Base-by-base conservation (phyloP, 2,888 invertebrate species). In the Ormyrus nitidulus region DNA sequence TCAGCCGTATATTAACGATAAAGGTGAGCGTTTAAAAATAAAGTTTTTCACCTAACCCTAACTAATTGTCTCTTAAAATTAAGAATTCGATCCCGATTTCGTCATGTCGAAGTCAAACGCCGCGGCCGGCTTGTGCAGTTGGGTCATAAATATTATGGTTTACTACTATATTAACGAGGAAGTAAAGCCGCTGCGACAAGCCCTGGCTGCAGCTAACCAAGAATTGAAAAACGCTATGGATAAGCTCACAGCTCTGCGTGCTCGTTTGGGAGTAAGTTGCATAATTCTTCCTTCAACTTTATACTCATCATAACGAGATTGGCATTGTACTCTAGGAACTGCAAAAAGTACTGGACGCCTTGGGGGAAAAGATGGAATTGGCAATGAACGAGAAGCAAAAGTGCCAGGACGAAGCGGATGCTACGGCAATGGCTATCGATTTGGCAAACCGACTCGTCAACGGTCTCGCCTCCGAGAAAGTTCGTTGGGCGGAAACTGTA, bases 401-500 rank as follows among this genome's bases (percentile, higher is more conserved):
- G 86, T 98, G 98, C 89, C 97, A 98, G 91, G 94, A 95, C 61
- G 97, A 98, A 91, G 98, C 98, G 0, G 98, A 98, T 86, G 95
- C 95, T 56, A 98, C 98, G 0, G 95, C 96, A 6, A 93, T 94
- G 81, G 97, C 96, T 58, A 98, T 98, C 82, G 96, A 96, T 90
- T 92, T 98, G 82, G 98, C 98, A 5, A 97, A 98, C 89, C 92
- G 98, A 86, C 92, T 98, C 34, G 97, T 98, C 0, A 97, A 96
- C 85, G 98, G 98, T 34, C 92, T 99, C 82, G 97, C 96, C 9
- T 97, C 98, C 0, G 98, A 98, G 89, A 98, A 98, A 89, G 92
- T 95, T 69, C 93, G 96, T 19, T 97, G 96, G 96, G 93, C 93
- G 46, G 94, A 95, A 82, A 93, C 94, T 10, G 94, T 95, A 34